Base-by-base conservation (phyloP, 1,140 invertebrate species). In the Mya arenaria region DNA sequence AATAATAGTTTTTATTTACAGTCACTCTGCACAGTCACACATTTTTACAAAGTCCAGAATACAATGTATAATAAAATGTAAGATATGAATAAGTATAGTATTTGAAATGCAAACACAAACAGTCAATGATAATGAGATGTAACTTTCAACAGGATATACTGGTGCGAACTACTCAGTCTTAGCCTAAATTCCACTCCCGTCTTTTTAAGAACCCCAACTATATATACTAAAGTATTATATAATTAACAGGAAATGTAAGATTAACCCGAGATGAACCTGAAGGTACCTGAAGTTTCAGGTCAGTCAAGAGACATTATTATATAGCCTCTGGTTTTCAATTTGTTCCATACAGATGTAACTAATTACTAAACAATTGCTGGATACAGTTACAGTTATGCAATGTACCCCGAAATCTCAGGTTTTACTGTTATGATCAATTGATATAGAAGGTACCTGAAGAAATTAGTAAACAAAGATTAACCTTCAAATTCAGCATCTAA, bases 201-300 rank as follows among this genome's bases (percentile, higher is more conserved):
- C 19, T 19, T 62, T 19, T 62, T 6, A 8, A 4, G 1, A 15
- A 2, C 58, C 13, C 19, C 4, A 17, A 28, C 55, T 56, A 56
- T 56, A 56, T 56, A 56, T 56, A 56, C 55, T 56, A 6, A 56
- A 56, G 58, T 62, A 62, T 62, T 62, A 62, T 62, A 30, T 62
- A 62, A 62, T 62, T 25, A 8, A 48, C 44, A 10, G 10, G 44
- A 48, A 48, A 48, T 48, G 44, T 48, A 48, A 48, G n/a, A 48
- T n/a, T 48, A 48, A 48, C 44, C 44, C n/a, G 4, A 4, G n/a
- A 56, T 23, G n/a, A 6, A 23, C n/a, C 55, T 23, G n/a, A 56
- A 56, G 55, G 28, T 56, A 56, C 55, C 55, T 56, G 55, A 56
- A 56, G 55, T 56, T 56, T 56, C 55, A 56, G n/a, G 5, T 56